Evolutionary conservation across 1,140 invertebrate genomes (phyloP).

Genomic region (Zaprionus gabonicus): DNA sequence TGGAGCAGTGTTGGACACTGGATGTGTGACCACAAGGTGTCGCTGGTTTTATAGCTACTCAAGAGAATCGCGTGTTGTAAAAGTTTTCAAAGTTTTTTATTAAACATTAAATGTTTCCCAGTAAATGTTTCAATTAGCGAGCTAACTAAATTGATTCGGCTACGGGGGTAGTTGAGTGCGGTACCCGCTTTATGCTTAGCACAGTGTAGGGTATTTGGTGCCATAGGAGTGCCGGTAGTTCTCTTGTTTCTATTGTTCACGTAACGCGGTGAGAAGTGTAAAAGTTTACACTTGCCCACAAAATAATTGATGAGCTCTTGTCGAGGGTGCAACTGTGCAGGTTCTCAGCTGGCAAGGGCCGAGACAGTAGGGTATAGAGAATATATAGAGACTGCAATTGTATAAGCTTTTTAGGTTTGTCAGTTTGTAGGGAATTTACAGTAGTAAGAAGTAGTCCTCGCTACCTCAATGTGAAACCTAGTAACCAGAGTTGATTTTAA

Average conservation of each 20-base stretch:
- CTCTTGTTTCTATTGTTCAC: background rate
- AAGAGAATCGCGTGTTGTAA: constrained; percentile 4
- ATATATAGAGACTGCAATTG: background rate
- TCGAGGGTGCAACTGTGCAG: background rate
- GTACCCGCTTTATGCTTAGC: background rate
- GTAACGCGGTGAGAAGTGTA: constrained; percentile 27
- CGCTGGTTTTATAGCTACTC: constrained; percentile 9
- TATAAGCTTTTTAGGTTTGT: background rate
- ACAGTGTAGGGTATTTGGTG: background rate
- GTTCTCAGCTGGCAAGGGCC: constrained; percentile 15
- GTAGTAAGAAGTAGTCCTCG: no score
- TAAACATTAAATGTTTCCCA: constrained; percentile 13
- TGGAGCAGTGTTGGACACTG: background rate
- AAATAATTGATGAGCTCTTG: constrained; percentile 21
- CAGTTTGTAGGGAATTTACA: no score
- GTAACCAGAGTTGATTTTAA: background rate
- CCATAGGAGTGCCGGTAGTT: background rate
- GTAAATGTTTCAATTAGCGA: constrained; percentile 25
- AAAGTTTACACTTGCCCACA: constrained; percentile 40
- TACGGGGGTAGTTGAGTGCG: background rate
- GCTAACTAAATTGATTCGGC: no score
- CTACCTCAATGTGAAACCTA: background rate
- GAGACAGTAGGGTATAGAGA: background rate
- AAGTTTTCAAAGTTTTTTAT: background rate
- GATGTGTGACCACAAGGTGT: background rate